Base-by-base conservation (phyloP, 1,140 invertebrate genomes). In the Drosophila nigromelanica region DNA sequence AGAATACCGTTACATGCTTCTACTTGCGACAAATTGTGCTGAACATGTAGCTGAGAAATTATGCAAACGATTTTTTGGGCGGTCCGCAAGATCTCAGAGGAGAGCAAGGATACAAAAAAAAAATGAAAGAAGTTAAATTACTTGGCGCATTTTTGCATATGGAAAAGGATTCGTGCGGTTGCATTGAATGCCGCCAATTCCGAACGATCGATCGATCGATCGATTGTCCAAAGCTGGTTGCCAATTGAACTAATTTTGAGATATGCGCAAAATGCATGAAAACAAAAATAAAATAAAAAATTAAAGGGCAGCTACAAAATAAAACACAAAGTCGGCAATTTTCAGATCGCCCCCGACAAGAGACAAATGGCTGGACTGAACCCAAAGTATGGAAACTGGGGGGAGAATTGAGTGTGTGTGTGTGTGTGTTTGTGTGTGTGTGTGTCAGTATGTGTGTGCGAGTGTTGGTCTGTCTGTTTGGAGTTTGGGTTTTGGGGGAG, bases 201-300 rank as follows among this genome's bases (percentile, higher is more conserved):
- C 78, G 54, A 60, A 37, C 43, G 40, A 70, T 68, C 72, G 72
- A 82, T 76, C 81, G 71, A 82, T 78, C 63, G 69, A 73, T 67
- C 59, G 43, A 21, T n/a, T 54, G 18, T 61, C 33, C 33, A 48
- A 50, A 30, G 18, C 37, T 63, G 42, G 43, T 51, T 61, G 51
- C 62, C 60, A 58, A 71, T 39, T 89, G 83, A 76, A 87, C 83
- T 89, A 89, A 89, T 87, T 87, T 87, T 80, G 69, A 87, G 76
- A 73, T 82, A 87, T 87, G 77, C 63, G 58, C 47, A 60, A 70
- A 82, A 89, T 82, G 72, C 67, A 56, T 51, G 55, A 60, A 62
- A 63, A 27, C 14, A 14, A 35, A 47, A 54, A 30, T 10, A 30
- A 63, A 24, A 33, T 0, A 54, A 15, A 15, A 24, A 5, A 14